A percentile compares a stretch with the other conserved stretches of the same genome.
Conservation (phyloP, 2,888 invertebrate species). For the Nomada fabriciana region DNA sequence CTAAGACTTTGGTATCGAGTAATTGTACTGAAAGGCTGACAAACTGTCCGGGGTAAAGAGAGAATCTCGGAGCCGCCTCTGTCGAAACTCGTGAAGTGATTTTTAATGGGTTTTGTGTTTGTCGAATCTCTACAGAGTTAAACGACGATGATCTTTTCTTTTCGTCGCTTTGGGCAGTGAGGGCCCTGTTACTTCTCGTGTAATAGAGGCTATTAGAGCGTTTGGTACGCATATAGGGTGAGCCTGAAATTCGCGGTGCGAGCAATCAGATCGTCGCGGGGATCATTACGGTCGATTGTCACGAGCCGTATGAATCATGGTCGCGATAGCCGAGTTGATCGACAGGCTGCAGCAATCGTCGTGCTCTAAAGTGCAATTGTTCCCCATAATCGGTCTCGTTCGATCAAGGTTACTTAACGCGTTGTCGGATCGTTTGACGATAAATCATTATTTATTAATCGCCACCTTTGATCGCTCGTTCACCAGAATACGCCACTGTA, state of each 20-base stretch:
- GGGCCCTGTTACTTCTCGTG: background rate
- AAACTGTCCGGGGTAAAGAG: too few relatives aligned
- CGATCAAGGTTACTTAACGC: slow-evolving; percentile 1
- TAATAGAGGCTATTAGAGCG: background rate
- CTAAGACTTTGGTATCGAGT: background rate
- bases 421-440: slow-evolving; percentile 12
- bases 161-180: background rate
- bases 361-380: slow-evolving; percentile 28
- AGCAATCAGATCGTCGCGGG: background rate
- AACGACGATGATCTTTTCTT: too few relatives aligned
- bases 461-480: background rate
- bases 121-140: too few relatives aligned
- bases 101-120: too few relatives aligned
- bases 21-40: background rate
- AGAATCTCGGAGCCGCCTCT: too few relatives aligned
- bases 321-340: background rate
- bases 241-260: background rate
- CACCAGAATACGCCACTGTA: background rate
- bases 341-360: slow-evolving; percentile 10
- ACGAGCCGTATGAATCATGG: slow-evolving; percentile 3
- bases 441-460: slow-evolving; percentile 28
- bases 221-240: too few relatives aligned
- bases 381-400: slow-evolving; percentile 18
- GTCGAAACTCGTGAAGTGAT: too few relatives aligned
- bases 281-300: slow-evolving; percentile 8